Evolutionary conservation across 2,113 vertebrate species (phyloP), one percentile per base, ranked within the genome.

Genomic region (Chauna torquata): DNA sequence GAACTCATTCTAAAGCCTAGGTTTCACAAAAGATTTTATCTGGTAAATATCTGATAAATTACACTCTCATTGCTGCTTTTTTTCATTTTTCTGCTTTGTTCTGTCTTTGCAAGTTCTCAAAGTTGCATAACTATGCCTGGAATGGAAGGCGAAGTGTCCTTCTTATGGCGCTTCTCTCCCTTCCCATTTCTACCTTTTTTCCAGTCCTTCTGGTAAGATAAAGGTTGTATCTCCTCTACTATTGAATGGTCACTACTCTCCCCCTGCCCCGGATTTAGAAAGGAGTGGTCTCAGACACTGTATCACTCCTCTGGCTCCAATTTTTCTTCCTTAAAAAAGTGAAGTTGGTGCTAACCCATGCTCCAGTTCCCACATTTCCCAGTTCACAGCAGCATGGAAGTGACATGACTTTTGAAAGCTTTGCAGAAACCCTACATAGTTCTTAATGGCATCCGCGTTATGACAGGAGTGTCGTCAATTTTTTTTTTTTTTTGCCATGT

Each of bases 391-490:
- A 88, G 50, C 68, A 62, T 54, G 64, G 77, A 70, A 80, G 69
- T 90, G 45, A 20, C 34, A n/a, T 18, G 54, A 62, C 59, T 82
- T 89, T n/a, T 70, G 90, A 94, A 95, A 95, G 74, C 66, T 84
- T 61, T 68, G 57, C 61, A 79, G 74, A 79, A 79, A 32, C 36
- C 75, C 62, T 69, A 28, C 17, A 20, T 17, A 40, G 75, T 86
- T 92, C 71, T 76, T 76, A 90, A 86, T 78, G 52, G 42, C 79
- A 90, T 74, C 87, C 14, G 0, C 74, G 55, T 77, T 82, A 70
- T 86, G 90, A 92, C 86, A 86, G 52, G 24, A 75, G 30, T 18
- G 55, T 69, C 92, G 94, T 79, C 86, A 89, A 57, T 93, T 88
- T 77, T 82, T 64, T 47, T 23, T 2, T 0, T 0, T 0, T 88